Base-by-base conservation (phyloP, 1,140 invertebrate species). In the Drosophila orosa region DNA sequence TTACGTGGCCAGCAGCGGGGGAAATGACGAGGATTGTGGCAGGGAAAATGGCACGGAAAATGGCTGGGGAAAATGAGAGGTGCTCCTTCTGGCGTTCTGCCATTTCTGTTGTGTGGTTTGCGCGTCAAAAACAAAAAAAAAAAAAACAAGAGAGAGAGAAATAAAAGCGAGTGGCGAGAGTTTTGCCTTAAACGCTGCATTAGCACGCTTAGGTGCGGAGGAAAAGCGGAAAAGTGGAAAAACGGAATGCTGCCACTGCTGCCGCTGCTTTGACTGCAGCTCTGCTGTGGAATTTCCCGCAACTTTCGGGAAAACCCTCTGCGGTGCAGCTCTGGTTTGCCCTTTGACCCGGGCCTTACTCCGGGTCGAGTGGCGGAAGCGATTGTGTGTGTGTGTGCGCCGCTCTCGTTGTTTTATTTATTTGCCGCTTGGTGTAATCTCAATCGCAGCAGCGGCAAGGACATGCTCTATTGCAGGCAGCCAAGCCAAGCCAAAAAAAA, bases 381-480 rank as follows among this genome's bases (percentile, higher is more conserved):
- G 47, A 74, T 89, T 66, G 63, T 74, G 57, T 63, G 15, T 60
- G 22, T 62, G 24, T 27, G 24, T 48, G 25, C 35, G 35, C 13
- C 29, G 12, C 29, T 58, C 65, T 69, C 31, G 40, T 67, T 69
- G 29, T 55, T 82, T 83, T 83, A 83, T 89, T 89, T 87, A 83
- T 87, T 89, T 87, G 73, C 76, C 83, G 83, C 83, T 79, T 87
- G 79, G 68, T 58, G 58, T 78, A 83, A 74, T 81, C 75, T 79
- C 67, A 67, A 80, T 75, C 74, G 63, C 63, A 80, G 44, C 55
- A 47, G 55, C 55, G 42, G 65, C 67, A 71, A 69, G 67, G 50
- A 71, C 67, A 71, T 48, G 65, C 66, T 48, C 42, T 69, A 58
- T 71, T 71, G 67, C 65, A 63, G 40, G 25, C 15, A 48, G 24